phyloP scores from a whole-genome alignment of 2,797 vertebrate genomes.

The Poeciliopsis paucimaculata region DNA sequence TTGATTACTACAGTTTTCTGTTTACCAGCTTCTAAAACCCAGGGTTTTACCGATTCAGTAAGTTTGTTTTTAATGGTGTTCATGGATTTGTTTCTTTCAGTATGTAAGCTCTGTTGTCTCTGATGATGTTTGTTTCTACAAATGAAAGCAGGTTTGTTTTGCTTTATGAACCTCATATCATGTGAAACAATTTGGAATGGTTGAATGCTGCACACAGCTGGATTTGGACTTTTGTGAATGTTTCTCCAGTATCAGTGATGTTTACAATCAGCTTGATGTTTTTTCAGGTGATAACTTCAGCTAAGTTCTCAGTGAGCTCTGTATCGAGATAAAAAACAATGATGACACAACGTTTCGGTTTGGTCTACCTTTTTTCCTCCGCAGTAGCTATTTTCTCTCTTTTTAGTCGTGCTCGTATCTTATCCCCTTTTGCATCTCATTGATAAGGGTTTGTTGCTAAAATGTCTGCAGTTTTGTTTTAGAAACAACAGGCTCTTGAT shows the following conservation, averaged over 20 bases:
- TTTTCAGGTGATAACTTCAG: not conserved
- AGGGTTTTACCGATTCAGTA: not conserved
- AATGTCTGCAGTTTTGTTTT: conserved; percentile 13
- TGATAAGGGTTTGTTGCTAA: not conserved
- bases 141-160: not conserved
- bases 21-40: not conserved
- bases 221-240: not conserved
- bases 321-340: not conserved
- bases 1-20: not conserved
- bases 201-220: not conserved
- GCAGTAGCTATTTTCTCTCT: not conserved
- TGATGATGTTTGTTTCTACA: not conserved
- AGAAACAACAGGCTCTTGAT: not conserved
- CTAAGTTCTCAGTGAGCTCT: not conserved
- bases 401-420: not conserved
- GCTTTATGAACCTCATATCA: not conserved
- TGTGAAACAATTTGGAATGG: not conserved
- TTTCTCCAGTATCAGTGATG: too few species aligned
- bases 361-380: not conserved
- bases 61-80: not conserved
- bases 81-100: not conserved
- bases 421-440: not conserved
- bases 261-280: not conserved
- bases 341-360: not conserved
- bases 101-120: not conserved